Percentiles rank a stretch among this genome's conserved stretches.
These are phyloP conservation scores for Lepidocyrtinus sp. DNA, from an alignment of 2,888 invertebrate genomes.

Conservation along the genomic window DNA sequence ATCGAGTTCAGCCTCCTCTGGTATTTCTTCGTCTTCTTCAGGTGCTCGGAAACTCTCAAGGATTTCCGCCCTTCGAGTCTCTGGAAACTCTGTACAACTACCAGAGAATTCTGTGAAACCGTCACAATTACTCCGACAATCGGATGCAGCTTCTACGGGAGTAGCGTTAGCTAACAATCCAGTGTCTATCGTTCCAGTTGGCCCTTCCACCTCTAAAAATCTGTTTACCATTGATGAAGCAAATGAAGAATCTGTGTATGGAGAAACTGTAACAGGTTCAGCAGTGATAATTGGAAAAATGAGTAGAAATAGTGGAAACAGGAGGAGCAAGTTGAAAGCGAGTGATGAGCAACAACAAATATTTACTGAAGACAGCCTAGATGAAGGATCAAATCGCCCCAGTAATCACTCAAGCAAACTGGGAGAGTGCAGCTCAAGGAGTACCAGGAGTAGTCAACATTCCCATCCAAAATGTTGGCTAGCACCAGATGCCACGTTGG, in stretches of 20 bases:
- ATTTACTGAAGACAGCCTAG: no score
- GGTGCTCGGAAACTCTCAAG: slow-evolving; percentile 27
- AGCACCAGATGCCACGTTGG: slow-evolving; percentile 65
- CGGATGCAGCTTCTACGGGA: slow-evolving; percentile 31
- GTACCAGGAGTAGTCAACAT: slow-evolving; percentile 47
- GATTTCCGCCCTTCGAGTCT: slow-evolving; percentile 22
- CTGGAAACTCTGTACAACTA: not conserved
- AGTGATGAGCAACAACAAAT: not conserved
- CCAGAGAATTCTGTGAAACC: not conserved
- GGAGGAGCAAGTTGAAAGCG: no score
- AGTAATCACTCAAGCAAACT: not conserved
- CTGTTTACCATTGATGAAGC: slow-evolving; percentile 52
- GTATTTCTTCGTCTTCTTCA: slow-evolving; percentile 32
- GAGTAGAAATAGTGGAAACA: not conserved
- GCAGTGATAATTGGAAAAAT: slow-evolving; percentile 35
- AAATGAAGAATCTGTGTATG: slow-evolving; percentile 49
- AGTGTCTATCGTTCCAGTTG: not conserved
- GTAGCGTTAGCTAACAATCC: slow-evolving; percentile 23
- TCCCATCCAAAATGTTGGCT: slow-evolving; percentile 69
- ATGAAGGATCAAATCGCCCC: not conserved
- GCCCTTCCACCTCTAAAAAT: slow-evolving; percentile 19
- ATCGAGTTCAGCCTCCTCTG: slow-evolving; percentile 29
- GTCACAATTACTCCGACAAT: slow-evolving; percentile 34
- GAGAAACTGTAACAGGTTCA: slow-evolving; percentile 23
- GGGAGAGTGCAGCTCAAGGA: slow-evolving; percentile 5